phyloP scores from a whole-genome alignment of 30 jellyfish, hydroid and myxozoan genomes.

The Nemopilema nomurai region DNA sequence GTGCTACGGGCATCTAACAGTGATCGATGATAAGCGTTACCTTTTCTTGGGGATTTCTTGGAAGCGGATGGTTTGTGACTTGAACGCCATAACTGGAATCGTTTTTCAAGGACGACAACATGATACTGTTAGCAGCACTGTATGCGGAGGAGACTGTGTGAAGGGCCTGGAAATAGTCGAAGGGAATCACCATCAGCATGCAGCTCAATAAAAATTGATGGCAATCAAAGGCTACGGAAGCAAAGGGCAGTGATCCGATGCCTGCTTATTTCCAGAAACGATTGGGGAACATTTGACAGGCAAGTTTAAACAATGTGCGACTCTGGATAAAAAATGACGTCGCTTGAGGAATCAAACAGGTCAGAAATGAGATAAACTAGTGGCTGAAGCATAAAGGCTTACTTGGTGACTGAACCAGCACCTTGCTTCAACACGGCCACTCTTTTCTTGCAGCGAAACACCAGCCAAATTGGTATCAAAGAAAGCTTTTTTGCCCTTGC shows the following conservation, averaged over 20 bases:
- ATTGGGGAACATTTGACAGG: neutral
- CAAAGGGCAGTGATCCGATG: too few relatives aligned
- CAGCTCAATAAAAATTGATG: neutral
- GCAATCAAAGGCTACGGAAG: too few relatives aligned
- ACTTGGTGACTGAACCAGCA: conserved; percentile 96
- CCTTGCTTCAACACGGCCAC: conserved; percentile 17
- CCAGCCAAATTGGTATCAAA: conserved; percentile 85
- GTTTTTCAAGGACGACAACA: conserved; percentile 50
- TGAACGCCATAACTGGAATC: conserved; percentile 60
- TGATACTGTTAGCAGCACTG: conserved; percentile 71
- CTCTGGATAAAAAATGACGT: too few relatives aligned
- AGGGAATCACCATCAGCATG: too few relatives aligned
- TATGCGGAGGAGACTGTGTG: conserved; percentile 78
- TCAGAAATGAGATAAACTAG: too few relatives aligned
- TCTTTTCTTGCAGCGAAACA: conserved; percentile 47
- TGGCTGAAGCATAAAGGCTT: conserved; percentile 7
- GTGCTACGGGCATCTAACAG: too few relatives aligned
- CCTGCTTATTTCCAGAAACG: too few relatives aligned
- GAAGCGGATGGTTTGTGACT: conserved; percentile 88
- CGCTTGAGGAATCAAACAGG: too few relatives aligned
- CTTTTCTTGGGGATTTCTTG: conserved; percentile 82
- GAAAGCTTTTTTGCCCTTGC: conserved; percentile 70
- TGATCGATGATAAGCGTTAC: conserved; percentile 13
- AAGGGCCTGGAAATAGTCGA: conserved; percentile 52
- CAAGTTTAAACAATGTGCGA: too few relatives aligned